Conservation (phyloP, 2,113 vertebrate species). For the Callopanchax toddi region DNA sequence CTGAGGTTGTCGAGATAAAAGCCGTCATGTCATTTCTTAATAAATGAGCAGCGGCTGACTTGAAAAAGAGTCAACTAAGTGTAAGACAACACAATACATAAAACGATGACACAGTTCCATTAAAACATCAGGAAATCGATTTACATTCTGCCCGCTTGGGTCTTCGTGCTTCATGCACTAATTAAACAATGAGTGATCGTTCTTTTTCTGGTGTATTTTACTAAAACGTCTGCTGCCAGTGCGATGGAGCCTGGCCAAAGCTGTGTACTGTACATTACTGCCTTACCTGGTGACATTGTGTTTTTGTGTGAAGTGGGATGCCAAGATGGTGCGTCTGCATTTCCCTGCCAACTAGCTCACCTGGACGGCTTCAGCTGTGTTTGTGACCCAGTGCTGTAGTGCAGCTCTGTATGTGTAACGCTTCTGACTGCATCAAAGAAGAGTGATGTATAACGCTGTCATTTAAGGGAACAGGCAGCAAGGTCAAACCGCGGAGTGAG, state of each 20-base stretch:
- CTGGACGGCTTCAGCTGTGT: conserved; percentile 76
- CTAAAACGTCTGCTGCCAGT: conserved; percentile 42
- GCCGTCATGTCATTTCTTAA: conserved; percentile 14
- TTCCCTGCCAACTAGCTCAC: conserved; percentile 77
- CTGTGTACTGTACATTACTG: conserved; percentile 49
- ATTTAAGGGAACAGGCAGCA: conserved; percentile 34
- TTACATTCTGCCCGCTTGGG: conserved; percentile 22
- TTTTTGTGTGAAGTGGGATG: conserved; percentile 70
- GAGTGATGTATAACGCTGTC: conserved; percentile 34
- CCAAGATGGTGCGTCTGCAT: conserved; percentile 68
- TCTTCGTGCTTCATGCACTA: conserved; percentile 29
- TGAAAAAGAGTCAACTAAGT: conserved; percentile 22
- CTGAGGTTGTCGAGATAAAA: conserved; percentile 24
- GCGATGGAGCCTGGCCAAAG: conserved; percentile 62
- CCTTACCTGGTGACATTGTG: conserved; percentile 64
- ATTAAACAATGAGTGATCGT: conserved; percentile 59
- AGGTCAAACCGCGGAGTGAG: conserved; percentile 30
- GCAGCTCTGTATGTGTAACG: conserved; percentile 48
- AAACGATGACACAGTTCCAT: conserved; percentile 29
- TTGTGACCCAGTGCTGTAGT: conserved; percentile 71
- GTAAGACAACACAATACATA: conserved; percentile 32
- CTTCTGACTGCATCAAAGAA: conserved; percentile 69
- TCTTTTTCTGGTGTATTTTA: conserved; percentile 35
- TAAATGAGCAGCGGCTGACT: conserved; percentile 12
- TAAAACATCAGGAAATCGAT: conserved; percentile 54